Evolutionary conservation across 2,888 invertebrate species (phyloP), one percentile per base, ranked within the genome.

Genomic region (Rhaphigaster nebulosa): DNA sequence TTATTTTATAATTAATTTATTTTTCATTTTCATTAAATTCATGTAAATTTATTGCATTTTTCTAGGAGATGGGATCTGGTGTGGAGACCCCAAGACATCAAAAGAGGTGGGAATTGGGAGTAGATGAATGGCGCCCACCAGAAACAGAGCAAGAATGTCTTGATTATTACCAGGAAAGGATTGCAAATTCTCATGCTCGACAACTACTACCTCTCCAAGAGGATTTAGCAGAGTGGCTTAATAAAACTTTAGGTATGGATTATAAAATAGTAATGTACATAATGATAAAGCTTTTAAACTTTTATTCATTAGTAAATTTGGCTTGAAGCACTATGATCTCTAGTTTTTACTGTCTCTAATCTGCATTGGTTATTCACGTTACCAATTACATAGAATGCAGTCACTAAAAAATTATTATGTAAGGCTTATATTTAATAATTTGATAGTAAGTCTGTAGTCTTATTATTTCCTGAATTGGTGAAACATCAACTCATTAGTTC

Each of bases 141-240:
- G 93, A 93, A 84, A 93, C 92, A 4, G 96, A 96, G 87, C 95
- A 96, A 92, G 96, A 96, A 93, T 94, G 94, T 92, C 94, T 94
- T 87, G 96, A 96, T 92, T 96, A 95, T 93, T 96, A 96, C 93
- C 95, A 96, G 93, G 96, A 96, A 93, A 95, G 96, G 93, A 96
- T 97, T 92, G 95, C 96, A 93, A 96, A 96, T 93, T 96, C 96
- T 91, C 97, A 97, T 94, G 96, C 96, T 94, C 95, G 96, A 89
- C 97, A 97, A 94, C 94, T 98, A 93, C 96, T 96, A 93, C 97
- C 97, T 0, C 94, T 98, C 92, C 97, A 97, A 94, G 97, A 98
- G 93, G 98, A 98, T 94, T 94, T 98, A 91, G 97, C 97, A 15
- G 97, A 97, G 93, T 98, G 98, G 98, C 96, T 98, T 92, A 97